Percentiles rank a stretch among this genome's conserved stretches.
Conservation (phyloP, 2,797 vertebrate species). For the Alca torda region DNA sequence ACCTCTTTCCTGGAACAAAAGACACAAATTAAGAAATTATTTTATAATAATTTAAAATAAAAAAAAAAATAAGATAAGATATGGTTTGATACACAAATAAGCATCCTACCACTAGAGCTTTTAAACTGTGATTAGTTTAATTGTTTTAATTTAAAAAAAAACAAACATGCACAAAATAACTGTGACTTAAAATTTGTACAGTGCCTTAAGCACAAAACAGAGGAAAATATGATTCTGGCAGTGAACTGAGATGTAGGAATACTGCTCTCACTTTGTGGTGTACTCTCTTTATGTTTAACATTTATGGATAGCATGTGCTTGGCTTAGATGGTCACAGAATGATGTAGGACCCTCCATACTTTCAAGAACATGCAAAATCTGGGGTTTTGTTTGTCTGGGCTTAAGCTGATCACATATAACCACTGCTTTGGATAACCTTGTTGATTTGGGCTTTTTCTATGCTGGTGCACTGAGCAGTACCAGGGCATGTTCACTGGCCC, state of each 20-base stretch:
- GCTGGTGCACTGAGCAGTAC: fast-evolving
- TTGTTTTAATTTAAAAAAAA: not conserved
- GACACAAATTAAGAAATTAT: not conserved
- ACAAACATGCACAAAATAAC: not conserved
- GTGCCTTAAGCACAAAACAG: not conserved
- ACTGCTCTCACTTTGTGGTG: not conserved
- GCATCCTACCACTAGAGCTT: not conserved
- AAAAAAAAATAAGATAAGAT: not conserved
- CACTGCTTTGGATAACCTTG: fast-evolving
- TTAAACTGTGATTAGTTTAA: not conserved
- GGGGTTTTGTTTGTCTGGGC: fast-evolving
- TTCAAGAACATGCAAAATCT: not conserved
- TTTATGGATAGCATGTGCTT: not conserved
- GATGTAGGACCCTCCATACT: not conserved
- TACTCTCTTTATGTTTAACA: not conserved
- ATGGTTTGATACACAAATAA: not conserved
- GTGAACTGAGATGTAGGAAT: not conserved
- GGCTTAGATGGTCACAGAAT: not conserved
- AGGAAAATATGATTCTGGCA: not conserved
- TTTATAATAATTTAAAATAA: not conserved
- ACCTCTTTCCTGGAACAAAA: not conserved
- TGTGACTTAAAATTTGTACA: not conserved
- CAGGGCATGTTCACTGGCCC: not conserved
- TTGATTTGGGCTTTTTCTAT: not conserved
- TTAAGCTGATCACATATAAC: not conserved